These are phyloP conservation scores for Eospalax fontanierii DNA, from an alignment of 2,797 vertebrate species.

Conservation along the genomic window DNA sequence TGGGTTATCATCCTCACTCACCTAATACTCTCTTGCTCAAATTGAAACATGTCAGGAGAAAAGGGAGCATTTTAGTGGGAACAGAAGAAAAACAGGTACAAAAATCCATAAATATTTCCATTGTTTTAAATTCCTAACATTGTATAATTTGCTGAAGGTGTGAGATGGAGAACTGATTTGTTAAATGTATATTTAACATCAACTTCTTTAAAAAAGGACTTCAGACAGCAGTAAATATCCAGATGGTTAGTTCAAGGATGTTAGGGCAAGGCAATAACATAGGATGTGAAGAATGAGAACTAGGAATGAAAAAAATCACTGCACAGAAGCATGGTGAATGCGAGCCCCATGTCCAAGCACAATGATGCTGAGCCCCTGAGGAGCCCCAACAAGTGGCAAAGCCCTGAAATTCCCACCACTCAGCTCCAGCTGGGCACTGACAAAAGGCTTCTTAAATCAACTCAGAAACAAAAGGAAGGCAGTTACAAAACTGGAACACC, in stretches of 20 bases:
- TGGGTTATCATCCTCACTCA: not conserved
- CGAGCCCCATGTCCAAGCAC: not conserved
- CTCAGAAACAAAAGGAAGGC: not conserved
- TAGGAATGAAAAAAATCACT: rapidly evolving
- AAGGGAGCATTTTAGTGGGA: not conserved
- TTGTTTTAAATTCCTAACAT: not conserved
- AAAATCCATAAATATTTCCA: not conserved
- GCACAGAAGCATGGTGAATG: rapidly evolving
- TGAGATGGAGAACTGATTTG: not conserved
- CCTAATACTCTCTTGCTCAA: not conserved
- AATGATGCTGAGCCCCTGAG: not conserved
- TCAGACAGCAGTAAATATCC: not conserved
- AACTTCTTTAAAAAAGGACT: not conserved
- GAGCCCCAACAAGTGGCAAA: not conserved
- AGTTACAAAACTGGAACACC: not conserved
- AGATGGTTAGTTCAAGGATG: not conserved
- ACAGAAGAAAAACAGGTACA: not conserved
- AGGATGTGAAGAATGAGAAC: not conserved
- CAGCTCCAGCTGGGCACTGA: not conserved
- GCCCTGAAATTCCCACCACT: rapidly evolving
- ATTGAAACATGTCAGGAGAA: not conserved
- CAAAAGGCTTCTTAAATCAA: not conserved
- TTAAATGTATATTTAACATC: not conserved
- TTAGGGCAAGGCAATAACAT: not conserved
- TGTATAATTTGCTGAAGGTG: not conserved